phyloP scores from a whole-genome alignment of 53 echinoderm and acorn worm species.

The Henricia sp. region DNA sequence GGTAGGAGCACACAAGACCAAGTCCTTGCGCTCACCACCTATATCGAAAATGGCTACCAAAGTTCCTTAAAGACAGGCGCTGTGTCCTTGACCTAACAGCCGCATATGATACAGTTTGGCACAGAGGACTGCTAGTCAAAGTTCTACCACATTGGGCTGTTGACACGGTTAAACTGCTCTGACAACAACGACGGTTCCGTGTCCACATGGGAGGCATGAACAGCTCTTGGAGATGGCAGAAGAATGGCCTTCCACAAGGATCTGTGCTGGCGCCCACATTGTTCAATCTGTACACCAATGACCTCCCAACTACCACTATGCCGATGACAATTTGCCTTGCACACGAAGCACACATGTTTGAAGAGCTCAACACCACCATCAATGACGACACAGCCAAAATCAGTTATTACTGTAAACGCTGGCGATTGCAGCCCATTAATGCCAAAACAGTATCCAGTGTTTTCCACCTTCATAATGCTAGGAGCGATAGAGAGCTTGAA shows the following conservation, averaged over 20 bases:
- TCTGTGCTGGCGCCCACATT: too few relatives aligned
- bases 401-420: neutral
- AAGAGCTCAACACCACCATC: too few relatives aligned
- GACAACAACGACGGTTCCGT: too few relatives aligned
- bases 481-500: slow-evolving; percentile 5
- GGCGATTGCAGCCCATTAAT: slow-evolving; percentile 1
- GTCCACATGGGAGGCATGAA: neutral
- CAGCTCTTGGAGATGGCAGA: neutral
- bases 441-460: slow-evolving; percentile 23
- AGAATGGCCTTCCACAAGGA: neutral
- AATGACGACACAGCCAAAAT: too few relatives aligned
- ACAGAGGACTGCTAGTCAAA: neutral
- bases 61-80: neutral
- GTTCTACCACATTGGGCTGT: neutral
- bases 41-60: slow-evolving; percentile 6
- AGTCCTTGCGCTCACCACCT: slow-evolving; percentile 8
- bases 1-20: slow-evolving; percentile 24
- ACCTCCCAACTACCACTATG: neutral
- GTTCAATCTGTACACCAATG: too few relatives aligned
- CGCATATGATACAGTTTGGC: slow-evolving; percentile 20
- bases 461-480: slow-evolving; percentile 25
- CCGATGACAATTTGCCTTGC: neutral
- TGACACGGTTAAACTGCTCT: too few relatives aligned
- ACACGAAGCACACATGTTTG: neutral
- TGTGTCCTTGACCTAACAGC: neutral